Evolutionary conservation across 2,888 invertebrate genomes (phyloP).

Genomic region (Spilosoma lubricipeda): DNA sequence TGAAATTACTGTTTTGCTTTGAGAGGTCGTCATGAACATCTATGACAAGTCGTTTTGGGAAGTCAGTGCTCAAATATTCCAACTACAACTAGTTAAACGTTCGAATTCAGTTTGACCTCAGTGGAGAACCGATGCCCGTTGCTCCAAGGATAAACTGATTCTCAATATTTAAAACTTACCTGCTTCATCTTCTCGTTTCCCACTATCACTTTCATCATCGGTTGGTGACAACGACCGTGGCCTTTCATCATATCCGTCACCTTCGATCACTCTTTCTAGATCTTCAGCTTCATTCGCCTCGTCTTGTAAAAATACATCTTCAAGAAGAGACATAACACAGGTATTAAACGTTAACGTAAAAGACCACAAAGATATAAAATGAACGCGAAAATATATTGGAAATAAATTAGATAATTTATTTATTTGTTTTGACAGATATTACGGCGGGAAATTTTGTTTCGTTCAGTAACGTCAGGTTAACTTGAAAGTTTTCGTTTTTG

Average conservation of each 20-base stretch:
- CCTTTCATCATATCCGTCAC: conserved; percentile 81
- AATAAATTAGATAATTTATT: no score
- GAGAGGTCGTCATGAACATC: no score
- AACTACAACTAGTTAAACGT: no score
- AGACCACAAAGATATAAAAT: no score
- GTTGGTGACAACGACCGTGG: conserved; percentile 69
- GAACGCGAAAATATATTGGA: neutral
- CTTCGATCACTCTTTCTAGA: conserved; percentile 80
- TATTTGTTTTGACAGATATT: conserved; percentile 7
- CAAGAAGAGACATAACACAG: conserved; percentile 73
- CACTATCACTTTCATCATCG: conserved; percentile 73
- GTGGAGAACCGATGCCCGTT: no score
- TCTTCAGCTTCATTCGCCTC: conserved; percentile 79
- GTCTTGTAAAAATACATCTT: conserved; percentile 79
- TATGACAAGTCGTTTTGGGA: no score
- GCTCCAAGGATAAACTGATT: no score
- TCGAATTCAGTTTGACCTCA: no score
- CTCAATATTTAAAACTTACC: conserved; percentile 56
- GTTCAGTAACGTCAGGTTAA: neutral
- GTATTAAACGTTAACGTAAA: neutral
- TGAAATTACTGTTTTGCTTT: no score
- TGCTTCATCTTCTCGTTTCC: conserved; percentile 72
- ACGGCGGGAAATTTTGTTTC: conserved; percentile 3
- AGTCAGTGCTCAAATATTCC: no score
- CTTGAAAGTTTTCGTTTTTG: neutral